Conservation (phyloP, 2,888 invertebrate species). For the Mylabris sibirica region DNA sequence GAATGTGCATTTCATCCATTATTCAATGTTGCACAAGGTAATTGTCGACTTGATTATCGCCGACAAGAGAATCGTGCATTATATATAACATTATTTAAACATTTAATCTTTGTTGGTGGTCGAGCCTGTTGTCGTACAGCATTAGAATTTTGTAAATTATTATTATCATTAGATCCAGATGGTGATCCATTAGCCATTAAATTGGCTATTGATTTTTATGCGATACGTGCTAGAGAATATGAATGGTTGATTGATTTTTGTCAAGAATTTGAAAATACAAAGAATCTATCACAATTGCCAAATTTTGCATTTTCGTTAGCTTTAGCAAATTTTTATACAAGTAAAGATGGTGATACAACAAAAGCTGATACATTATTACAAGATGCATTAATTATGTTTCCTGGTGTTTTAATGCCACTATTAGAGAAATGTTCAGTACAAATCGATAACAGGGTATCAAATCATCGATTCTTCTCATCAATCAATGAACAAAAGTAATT, state of each 20-base stretch:
- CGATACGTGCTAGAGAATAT: constrained; percentile 77
- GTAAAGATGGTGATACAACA: constrained; percentile 57
- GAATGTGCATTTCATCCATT: constrained; percentile 82
- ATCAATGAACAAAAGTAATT: constrained; percentile 38
- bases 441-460: constrained; percentile 70
- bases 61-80: constrained; percentile 84
- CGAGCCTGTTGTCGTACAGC: constrained; percentile 86
- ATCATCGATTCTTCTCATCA: constrained; percentile 63
- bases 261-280: constrained; percentile 67
- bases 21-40: constrained; percentile 78
- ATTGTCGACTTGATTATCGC: constrained; percentile 78
- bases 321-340: constrained; percentile 72
- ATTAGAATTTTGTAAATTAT: constrained; percentile 84
- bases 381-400: constrained; percentile 82
- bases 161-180: constrained; percentile 79
- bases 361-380: constrained; percentile 73
- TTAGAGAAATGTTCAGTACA: constrained; percentile 80
- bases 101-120: constrained; percentile 78
- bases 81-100: constrained; percentile 82
- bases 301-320: constrained; percentile 87
- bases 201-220: constrained; percentile 83
- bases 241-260: constrained; percentile 67
- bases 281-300: constrained; percentile 82
- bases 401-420: constrained; percentile 75
- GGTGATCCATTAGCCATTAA: constrained; percentile 80